Evolutionary conservation across 2,888 invertebrate genomes (phyloP).

Genomic region (Xestia ashworthii): DNA sequence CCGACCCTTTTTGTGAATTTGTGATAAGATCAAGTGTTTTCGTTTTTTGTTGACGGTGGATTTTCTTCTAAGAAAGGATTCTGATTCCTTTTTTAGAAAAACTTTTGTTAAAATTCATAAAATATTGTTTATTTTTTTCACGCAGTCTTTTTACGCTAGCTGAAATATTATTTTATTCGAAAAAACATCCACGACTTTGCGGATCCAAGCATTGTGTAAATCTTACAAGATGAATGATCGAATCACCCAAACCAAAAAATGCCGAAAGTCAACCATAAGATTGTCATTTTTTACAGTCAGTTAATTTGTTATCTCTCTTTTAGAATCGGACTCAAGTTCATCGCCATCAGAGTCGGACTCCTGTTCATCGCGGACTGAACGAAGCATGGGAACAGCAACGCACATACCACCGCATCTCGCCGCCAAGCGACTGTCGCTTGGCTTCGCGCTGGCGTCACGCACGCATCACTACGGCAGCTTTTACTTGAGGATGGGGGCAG

Average conservation of each 20-base stretch:
- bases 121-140: not conserved
- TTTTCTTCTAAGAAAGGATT: not conserved
- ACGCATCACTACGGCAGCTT: constrained; percentile 97
- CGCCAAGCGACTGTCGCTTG: constrained; percentile 88
- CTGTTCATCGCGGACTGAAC: constrained; percentile 90
- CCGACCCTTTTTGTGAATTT: constrained; percentile 33
- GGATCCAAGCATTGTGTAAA: not conserved
- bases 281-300: not conserved
- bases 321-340: constrained; percentile 85
- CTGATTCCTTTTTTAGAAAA: not conserved
- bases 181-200: not conserved
- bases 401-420: constrained; percentile 81
- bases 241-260: not conserved
- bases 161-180: not conserved
- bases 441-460: constrained; percentile 87
- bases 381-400: constrained; percentile 88
- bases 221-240: not conserved
- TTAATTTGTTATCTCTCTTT: constrained; percentile 16
- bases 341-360: constrained; percentile 87
- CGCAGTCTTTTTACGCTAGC: not conserved
- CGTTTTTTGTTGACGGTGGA: constrained; percentile 16
- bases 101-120: not conserved
- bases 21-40: constrained; percentile 17
- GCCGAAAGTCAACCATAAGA: not conserved
- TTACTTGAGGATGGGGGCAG: constrained; percentile 97